These are phyloP conservation scores for Neoascia interrupta DNA, from an alignment of 2,888 invertebrate species.

Conservation along the genomic window DNA sequence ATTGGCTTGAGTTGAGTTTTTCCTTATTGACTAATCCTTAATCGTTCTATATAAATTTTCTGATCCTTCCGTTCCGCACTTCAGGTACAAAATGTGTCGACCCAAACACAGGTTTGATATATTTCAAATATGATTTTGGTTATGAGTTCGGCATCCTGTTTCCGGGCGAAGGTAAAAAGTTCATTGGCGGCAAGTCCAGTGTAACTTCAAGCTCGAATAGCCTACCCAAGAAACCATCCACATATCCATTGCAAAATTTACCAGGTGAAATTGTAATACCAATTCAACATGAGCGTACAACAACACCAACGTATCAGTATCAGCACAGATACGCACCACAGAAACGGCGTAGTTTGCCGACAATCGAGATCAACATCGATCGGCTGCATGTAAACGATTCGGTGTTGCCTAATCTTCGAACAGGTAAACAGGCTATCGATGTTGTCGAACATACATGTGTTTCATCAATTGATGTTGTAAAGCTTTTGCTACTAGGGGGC, in stretches of 20 bases:
- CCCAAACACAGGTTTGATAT: constrained; percentile 87
- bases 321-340: constrained; percentile 70
- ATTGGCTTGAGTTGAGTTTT: constrained; percentile 36
- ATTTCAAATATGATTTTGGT: constrained; percentile 91
- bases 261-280: constrained; percentile 84
- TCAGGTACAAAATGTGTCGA: constrained; percentile 88
- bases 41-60: not conserved
- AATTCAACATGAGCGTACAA: constrained; percentile 84
- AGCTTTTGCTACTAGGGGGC: constrained; percentile 14
- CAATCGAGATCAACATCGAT: constrained; percentile 78
- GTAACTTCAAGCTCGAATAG: constrained; percentile 69
- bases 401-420: constrained; percentile 49
- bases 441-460: constrained; percentile 51
- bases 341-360: constrained; percentile 79
- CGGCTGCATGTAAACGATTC: constrained; percentile 77
- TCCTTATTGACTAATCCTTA: not conserved
- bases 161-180: constrained; percentile 84
- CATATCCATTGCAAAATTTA: constrained; percentile 80
- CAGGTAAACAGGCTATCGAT: constrained; percentile 66
- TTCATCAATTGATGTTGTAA: constrained; percentile 44
- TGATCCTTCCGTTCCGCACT: constrained; percentile 32
- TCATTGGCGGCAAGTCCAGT: constrained; percentile 78
- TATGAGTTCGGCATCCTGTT: constrained; percentile 88
- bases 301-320: constrained; percentile 53
- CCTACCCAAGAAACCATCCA: constrained; percentile 43